A percentile compares a stretch with the other conserved stretches of the same genome.
Conservation (phyloP, 2,888 invertebrate species). For the Cantharis flavilabris region DNA sequence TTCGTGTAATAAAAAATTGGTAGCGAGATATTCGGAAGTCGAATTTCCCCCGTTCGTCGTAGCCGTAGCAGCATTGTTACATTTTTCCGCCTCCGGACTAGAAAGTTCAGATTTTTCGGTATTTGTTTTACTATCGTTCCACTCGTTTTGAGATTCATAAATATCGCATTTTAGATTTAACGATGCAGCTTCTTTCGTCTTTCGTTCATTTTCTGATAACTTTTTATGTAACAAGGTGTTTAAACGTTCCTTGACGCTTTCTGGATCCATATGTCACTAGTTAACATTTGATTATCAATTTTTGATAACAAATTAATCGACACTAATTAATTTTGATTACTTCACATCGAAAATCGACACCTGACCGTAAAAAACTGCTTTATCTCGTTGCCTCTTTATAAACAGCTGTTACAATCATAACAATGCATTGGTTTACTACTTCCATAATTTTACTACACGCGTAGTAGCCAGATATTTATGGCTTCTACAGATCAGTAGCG, state of each 20-base stretch:
- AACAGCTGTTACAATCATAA: not conserved
- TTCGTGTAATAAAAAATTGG: conserved; percentile 38
- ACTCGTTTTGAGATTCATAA: not conserved
- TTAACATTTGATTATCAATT: not conserved
- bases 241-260: conserved; percentile 40
- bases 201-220: conserved; percentile 35
- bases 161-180: not conserved
- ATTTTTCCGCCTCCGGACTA: conserved; percentile 22
- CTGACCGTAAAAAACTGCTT: not conserved
- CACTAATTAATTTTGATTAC: not conserved
- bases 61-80: not conserved
- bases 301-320: not conserved
- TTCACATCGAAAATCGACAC: not conserved
- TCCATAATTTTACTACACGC: not conserved
- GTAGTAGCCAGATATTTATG: not conserved
- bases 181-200: conserved; percentile 13
- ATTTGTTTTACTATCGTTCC: conserved; percentile 2
- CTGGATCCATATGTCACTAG: conserved; percentile 36
- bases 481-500: not conserved
- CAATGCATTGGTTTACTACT: not conserved
- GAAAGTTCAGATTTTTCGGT: conserved; percentile 5
- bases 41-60: conserved; percentile 2
- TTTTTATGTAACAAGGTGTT: conserved; percentile 40
- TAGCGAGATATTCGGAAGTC: conserved; percentile 28
- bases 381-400: not conserved